phyloP scores from a whole-genome alignment of 2,113 vertebrate species.

The Phaetusa simplex region DNA sequence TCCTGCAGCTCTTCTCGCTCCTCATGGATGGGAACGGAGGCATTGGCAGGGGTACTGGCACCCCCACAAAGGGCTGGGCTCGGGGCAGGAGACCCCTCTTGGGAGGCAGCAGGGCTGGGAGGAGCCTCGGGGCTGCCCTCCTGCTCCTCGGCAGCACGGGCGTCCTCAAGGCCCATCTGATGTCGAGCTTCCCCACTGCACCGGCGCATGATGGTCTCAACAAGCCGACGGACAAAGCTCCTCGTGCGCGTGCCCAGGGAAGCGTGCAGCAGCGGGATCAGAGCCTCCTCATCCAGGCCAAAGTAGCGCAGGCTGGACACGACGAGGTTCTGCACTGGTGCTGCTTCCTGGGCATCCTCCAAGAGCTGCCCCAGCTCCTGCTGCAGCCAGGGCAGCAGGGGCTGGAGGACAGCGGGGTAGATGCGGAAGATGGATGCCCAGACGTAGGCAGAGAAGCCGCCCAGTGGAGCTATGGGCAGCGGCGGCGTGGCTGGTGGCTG shows the following conservation, averaged over 20 bases:
- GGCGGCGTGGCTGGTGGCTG: background rate
- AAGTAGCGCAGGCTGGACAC: background rate
- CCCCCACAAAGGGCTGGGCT: background rate
- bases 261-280: background rate
- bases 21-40: background rate
- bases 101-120: background rate
- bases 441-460: background rate
- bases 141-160: background rate
- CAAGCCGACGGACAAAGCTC: background rate
- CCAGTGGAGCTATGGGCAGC: background rate
- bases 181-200: background rate
- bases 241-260: background rate
- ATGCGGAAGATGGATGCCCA: background rate
- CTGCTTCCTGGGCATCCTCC: background rate
- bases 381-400: background rate
- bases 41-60: rapidly evolving
- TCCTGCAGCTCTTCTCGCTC: too few species aligned
- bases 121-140: background rate
- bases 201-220: rapidly evolving
- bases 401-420: background rate
- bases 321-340: background rate
- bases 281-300: background rate
- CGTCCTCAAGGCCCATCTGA: rapidly evolving
- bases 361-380: background rate
- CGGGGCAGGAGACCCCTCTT: background rate